Evolutionary conservation across 2,797 vertebrate species (phyloP), one percentile per base, ranked within the genome.

Genomic region (Falco concolor): DNA sequence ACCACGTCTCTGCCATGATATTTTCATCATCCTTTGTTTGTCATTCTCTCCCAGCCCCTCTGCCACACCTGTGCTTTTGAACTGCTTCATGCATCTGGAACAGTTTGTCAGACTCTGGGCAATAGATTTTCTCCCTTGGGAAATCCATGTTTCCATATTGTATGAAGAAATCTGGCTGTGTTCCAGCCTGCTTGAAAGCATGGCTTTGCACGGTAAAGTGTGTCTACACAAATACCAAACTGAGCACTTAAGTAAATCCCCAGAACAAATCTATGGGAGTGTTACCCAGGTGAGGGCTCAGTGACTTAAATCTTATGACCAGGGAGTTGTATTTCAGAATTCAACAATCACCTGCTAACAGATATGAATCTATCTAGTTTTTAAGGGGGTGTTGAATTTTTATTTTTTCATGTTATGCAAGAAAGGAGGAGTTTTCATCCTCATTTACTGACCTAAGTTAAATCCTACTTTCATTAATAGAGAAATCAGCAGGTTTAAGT

Each of bases 21-120:
- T 76, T 89, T 88, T 89, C 25, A 5, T 50, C 44, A n/a, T 84
- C 53, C 73, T 84, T 72, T 78, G 63, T 86, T 73, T 54, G 8
- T 63, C 38, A 8, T 57, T 42, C 44, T 87, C 22, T 52, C n/a
- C 32, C 0, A 0, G 56, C 24, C 38, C 2, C 4, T 14, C 3
- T 69, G 34, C 60, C 3, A 1, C 64, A 88, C 85, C 83, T 90
- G 28, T 54, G 74, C 21, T 76, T 96, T 77, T 38, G 44, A 54
- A 61, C 18, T 21, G 59, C 87, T 61, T 75, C 28, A 14, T 40
- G 36, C 65, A 47, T 65, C 63, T 90, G 84, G 30, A 81, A 67
- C 72, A 78, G 36, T 86, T 92, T 75, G 23, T 75, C 61, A 87
- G 49, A 42, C 24, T 60, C 28, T 12, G 38, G 50, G 50, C 76